Evolutionary conservation across 2,797 vertebrate genomes (phyloP).

Genomic region (Gallinago solitaria): DNA sequence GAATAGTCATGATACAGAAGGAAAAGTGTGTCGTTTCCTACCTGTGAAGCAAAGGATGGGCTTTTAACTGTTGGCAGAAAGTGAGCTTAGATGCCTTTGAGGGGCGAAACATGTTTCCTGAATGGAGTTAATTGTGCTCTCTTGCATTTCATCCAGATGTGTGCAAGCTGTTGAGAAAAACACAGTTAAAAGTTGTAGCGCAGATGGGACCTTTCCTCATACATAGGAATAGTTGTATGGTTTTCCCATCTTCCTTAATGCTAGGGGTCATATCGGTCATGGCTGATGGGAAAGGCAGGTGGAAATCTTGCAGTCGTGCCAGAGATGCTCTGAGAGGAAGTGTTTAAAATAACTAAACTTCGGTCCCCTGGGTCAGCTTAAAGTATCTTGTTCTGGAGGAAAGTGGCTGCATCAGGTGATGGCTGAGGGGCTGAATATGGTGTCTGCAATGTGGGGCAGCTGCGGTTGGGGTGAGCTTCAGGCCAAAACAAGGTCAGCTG

Average conservation of each 20-base stretch:
- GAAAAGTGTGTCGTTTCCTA: neutral
- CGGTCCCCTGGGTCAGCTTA: neutral
- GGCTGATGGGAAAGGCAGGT: slow-evolving; percentile 45
- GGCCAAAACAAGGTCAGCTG: neutral
- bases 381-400: slow-evolving; percentile 15
- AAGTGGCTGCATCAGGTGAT: neutral
- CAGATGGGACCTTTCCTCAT: neutral
- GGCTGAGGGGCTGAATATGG: neutral
- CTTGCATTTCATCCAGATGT: neutral
- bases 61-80: neutral
- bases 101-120: neutral
- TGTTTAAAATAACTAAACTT: slow-evolving; percentile 49
- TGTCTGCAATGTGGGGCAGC: neutral
- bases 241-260: neutral
- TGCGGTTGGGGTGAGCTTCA: neutral
- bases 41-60: neutral
- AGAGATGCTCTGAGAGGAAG: slow-evolving; percentile 34
- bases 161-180: neutral
- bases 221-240: neutral
- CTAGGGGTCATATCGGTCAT: neutral
- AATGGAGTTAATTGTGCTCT: neutral
- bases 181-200: neutral
- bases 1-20: neutral
- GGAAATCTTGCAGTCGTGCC: neutral
- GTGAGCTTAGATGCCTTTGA: neutral